Conservation (phyloP, 2,888 invertebrate species). For the Ectropis crepuscularia region DNA sequence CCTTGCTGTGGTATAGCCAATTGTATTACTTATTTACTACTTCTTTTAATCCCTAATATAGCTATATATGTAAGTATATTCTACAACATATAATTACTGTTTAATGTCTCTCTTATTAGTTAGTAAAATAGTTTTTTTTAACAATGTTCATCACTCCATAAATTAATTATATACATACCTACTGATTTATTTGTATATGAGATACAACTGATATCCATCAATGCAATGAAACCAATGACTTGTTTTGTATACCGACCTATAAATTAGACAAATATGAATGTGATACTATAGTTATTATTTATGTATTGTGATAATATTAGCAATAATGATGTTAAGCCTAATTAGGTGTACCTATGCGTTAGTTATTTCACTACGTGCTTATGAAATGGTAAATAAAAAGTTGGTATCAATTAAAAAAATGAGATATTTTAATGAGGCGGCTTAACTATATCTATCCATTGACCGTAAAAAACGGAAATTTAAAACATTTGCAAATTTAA, state of each 20-base stretch:
- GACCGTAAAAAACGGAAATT: no score
- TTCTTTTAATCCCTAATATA: not conserved
- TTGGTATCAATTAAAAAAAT: no score
- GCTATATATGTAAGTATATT: not conserved
- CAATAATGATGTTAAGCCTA: slow-evolving; percentile 35
- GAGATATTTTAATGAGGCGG: no score
- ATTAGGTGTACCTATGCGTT: slow-evolving; percentile 18
- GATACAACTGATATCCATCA: slow-evolving; percentile 5
- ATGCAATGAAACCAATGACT: slow-evolving; percentile 8
- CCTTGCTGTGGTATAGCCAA: no score
- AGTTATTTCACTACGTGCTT: slow-evolving; percentile 15
- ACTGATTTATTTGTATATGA: not conserved
- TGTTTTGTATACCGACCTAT: slow-evolving; percentile 12
- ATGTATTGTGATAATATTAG: slow-evolving; percentile 39
- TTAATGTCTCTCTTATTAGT: no score
- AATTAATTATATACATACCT: no score
- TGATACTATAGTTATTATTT: slow-evolving; percentile 40
- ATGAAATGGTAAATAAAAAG: not conserved
- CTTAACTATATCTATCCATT: no score
- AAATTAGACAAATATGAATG: slow-evolving; percentile 37
- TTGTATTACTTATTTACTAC: no score
- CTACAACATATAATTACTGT: no score
- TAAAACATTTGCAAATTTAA: no score
- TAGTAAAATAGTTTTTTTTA: not conserved
- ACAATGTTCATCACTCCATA: not conserved